phyloP scores from a whole-genome alignment of 2,113 vertebrate genomes.

The Vulpes ferrilata region DNA sequence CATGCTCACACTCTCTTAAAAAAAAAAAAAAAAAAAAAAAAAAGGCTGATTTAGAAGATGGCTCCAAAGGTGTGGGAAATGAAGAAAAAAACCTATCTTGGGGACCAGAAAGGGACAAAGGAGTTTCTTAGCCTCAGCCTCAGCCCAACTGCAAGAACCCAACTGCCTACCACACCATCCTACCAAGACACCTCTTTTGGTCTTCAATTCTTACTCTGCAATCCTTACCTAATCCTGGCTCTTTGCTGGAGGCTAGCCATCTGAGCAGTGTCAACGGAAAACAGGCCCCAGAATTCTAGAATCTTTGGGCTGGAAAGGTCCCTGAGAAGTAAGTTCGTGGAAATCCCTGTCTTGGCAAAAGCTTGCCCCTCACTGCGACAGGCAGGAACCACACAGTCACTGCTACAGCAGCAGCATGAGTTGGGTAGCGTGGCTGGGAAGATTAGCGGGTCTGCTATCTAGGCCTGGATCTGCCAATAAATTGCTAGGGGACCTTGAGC shows the following conservation, averaged over 20 bases:
- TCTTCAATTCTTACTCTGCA: background rate
- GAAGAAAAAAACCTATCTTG: background rate
- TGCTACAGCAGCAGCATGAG: background rate
- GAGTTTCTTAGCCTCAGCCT: background rate
- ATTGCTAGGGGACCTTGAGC: slow-evolving; percentile 28
- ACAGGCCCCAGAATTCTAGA: slow-evolving; percentile 56
- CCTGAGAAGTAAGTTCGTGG: background rate
- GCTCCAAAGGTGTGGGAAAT: background rate
- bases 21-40: background rate
- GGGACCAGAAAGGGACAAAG: background rate
- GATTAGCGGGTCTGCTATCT: background rate
- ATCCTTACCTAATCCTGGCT: slow-evolving; percentile 45
- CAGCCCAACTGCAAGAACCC: background rate
- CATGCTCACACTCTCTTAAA: background rate
- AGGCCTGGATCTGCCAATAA: slow-evolving; percentile 54
- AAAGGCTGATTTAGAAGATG: background rate
- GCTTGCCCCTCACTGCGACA: background rate
- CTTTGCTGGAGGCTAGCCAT: background rate
- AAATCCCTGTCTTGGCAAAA: background rate
- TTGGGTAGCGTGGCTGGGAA: background rate
- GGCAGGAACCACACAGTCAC: background rate
- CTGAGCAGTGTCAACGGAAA: background rate
- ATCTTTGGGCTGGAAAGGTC: background rate
- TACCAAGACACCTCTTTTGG: background rate
- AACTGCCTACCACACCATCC: background rate